Percentiles rank a stretch among this genome's conserved stretches.
Evolutionary conservation across 2,888 invertebrate genomes (phyloP).

Genomic region (Cosmia pyralina): DNA sequence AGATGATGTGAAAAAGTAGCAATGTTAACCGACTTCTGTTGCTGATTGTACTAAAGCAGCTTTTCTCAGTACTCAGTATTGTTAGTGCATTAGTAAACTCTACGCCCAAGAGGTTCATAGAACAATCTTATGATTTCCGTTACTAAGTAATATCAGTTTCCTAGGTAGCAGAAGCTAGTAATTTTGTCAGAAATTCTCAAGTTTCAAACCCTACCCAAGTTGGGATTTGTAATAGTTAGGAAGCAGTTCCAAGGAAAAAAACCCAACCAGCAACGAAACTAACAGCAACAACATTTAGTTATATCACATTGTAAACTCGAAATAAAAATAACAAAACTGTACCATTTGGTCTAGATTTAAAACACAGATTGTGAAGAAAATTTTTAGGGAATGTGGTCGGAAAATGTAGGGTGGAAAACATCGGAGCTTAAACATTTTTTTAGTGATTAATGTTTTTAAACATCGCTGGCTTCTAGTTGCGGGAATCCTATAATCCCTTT

Average conservation of each 20-base stretch:
- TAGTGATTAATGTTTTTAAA: constrained; percentile 58
- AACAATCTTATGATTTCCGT: not conserved
- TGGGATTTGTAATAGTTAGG: not conserved
- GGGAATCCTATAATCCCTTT: constrained; percentile 47
- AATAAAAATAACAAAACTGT: constrained; percentile 33
- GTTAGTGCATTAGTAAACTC: not conserved
- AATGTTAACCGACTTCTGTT: no score
- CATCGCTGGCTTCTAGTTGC: constrained; percentile 33
- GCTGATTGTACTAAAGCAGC: not conserved
- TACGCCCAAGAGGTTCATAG: not conserved
- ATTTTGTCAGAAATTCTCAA: not conserved
- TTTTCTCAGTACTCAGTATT: constrained; percentile 6
- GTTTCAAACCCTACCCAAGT: not conserved
- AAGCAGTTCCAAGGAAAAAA: not conserved
- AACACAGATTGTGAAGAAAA: constrained; percentile 12
- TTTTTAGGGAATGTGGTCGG: constrained; percentile 23
- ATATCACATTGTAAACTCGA: constrained; percentile 3
- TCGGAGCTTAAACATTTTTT: constrained; percentile 41
- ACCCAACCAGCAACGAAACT: not conserved
- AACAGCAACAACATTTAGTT: not conserved
- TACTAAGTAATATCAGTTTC: not conserved
- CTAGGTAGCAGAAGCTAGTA: not conserved
- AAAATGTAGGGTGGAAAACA: constrained; percentile 35
- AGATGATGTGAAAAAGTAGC: no score
- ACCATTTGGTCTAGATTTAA: constrained; percentile 32